Conservation (phyloP, 1,140 invertebrate species). For the Pachyrhynchus sulphureomaculatus region DNA sequence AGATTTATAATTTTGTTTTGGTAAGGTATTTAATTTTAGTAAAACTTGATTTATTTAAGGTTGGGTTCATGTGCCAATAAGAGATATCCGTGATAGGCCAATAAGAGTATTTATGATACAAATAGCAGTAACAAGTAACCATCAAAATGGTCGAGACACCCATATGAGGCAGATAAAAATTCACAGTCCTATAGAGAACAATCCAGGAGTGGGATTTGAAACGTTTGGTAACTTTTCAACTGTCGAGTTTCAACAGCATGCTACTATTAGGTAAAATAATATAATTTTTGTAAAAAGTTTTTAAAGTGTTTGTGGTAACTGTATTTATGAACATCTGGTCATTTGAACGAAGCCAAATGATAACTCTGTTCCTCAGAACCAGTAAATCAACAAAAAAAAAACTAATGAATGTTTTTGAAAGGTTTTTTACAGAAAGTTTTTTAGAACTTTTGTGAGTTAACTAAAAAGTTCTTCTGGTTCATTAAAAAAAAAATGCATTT, state of each 20-base stretch:
- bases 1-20: too few relatives aligned
- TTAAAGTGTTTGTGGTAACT: background rate
- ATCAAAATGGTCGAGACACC: conserved; percentile 97
- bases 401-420: too few relatives aligned
- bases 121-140: conserved; percentile 95
- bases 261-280: conserved; percentile 68
- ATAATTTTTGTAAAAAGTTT: background rate
- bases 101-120: conserved; percentile 96
- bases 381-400: too few relatives aligned
- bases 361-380: too few relatives aligned
- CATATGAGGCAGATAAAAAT: conserved; percentile 97
- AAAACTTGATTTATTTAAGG: conserved; percentile 57
- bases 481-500: too few relatives aligned
- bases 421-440: too few relatives aligned
- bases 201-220: conserved; percentile 70
- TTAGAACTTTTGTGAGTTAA: too few relatives aligned
- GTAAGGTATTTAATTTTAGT: too few relatives aligned
- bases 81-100: conserved; percentile 83
- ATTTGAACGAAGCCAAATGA: too few relatives aligned
- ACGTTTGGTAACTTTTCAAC: conserved; percentile 77
- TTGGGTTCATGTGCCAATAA: conserved; percentile 92
- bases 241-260: conserved; percentile 78
- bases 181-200: conserved; percentile 88
- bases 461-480: background rate
- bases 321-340: background rate